Evolutionary conservation across 2,888 invertebrate genomes (phyloP).

Genomic region (Lacanobia wlatinum): DNA sequence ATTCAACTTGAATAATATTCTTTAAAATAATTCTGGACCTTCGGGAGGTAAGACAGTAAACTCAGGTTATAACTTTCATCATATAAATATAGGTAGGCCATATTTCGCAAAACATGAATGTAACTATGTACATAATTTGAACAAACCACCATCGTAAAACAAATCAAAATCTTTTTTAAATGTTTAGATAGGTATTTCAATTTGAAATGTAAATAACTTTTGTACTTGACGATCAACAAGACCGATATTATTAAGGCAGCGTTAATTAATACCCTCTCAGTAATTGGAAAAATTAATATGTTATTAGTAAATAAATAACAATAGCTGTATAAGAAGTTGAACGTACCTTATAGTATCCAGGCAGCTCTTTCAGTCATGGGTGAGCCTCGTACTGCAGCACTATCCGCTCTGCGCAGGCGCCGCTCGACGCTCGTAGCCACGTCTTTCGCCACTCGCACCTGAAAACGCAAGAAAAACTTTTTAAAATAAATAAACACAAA

Average conservation of each 20-base stretch:
- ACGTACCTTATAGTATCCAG: conserved; percentile 31
- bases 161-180: neutral
- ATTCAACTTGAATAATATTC: neutral
- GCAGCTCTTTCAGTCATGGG: conserved; percentile 8
- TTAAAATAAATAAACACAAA: conserved; percentile 63
- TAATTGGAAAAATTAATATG: neutral
- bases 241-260: neutral
- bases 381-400: conserved; percentile 2
- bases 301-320: conserved; percentile 13
- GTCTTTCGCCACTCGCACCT: conserved; percentile 58
- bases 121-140: neutral
- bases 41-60: neutral
- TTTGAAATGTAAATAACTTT: neutral
- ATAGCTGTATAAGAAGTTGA: neutral
- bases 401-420: conserved; percentile 17
- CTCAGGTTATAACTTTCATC: neutral
- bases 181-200: too few relatives aligned
- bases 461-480: conserved; percentile 71
- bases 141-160: neutral
- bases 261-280: neutral
- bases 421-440: conserved; percentile 11
- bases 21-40: neutral
- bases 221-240: neutral
- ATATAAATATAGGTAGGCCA: neutral
- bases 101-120: neutral